phyloP scores from a whole-genome alignment of 2,888 invertebrate species.

The Leptogaster cylindrica region DNA sequence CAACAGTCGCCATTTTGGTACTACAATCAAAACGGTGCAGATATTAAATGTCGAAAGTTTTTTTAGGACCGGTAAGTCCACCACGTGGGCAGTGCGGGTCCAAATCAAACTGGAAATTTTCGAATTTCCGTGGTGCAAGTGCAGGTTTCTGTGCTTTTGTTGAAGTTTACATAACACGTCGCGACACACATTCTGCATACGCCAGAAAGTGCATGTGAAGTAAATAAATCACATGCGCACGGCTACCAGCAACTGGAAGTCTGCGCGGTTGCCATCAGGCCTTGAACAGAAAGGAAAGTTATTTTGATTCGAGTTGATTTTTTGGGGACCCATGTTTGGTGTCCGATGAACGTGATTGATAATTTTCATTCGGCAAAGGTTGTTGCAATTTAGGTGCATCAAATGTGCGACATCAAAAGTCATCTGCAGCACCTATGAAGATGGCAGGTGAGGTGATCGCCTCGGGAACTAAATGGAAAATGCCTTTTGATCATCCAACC shows the following conservation, averaged over 20 bases:
- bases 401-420: too few species aligned
- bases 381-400: too few species aligned
- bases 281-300: slow-evolving; percentile 21
- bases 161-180: background rate
- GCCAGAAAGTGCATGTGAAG: background rate
- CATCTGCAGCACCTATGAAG: too few species aligned
- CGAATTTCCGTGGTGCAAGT: background rate
- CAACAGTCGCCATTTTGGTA: too few species aligned
- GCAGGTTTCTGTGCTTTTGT: background rate
- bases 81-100: too few species aligned
- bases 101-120: background rate
- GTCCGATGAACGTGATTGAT: background rate
- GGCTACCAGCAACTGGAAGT: background rate
- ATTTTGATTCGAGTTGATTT: background rate
- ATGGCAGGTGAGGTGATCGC: background rate
- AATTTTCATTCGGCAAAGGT: too few species aligned
- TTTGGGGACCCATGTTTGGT: background rate
- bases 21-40: too few species aligned
- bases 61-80: too few species aligned
- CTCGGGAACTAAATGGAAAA: background rate
- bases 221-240: background rate
- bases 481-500: background rate
- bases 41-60: too few species aligned
- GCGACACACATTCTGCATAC: background rate
- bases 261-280: background rate